phyloP scores from a whole-genome alignment of 2,888 invertebrate species.

The Eudemis profundana region DNA sequence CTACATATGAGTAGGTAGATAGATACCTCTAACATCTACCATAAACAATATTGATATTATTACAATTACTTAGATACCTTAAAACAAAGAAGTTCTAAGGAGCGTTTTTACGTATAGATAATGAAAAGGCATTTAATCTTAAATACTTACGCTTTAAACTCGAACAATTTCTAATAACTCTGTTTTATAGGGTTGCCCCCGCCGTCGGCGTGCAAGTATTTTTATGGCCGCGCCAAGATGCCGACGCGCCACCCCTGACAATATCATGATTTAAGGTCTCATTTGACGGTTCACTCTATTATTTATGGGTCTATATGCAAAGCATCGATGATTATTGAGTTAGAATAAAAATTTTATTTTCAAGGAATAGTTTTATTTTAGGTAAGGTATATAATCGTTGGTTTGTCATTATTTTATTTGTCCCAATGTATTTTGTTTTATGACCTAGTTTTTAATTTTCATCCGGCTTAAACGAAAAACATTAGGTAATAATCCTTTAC shows the following conservation, averaged over 20 bases:
- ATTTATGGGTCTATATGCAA: slow-evolving; percentile 35
- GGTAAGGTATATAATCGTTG: too few relatives aligned
- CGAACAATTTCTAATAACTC: slow-evolving; percentile 41
- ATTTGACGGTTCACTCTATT: slow-evolving; percentile 51
- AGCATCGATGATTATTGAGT: slow-evolving; percentile 6
- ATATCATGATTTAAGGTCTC: slow-evolving; percentile 71
- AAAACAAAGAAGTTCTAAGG: too few relatives aligned
- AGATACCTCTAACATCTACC: not conserved
- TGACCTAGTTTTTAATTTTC: too few relatives aligned
- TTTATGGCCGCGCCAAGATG: slow-evolving; percentile 73
- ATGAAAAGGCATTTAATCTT: slow-evolving; percentile 1
- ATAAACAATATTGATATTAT: too few relatives aligned
- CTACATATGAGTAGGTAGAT: too few relatives aligned
- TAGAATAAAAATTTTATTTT: too few relatives aligned
- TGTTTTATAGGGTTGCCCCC: slow-evolving; percentile 47
- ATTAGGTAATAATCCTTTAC: too few relatives aligned
- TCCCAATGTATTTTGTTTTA: too few relatives aligned
- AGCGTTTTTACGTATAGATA: not conserved
- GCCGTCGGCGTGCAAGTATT: slow-evolving; percentile 72
- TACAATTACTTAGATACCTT: too few relatives aligned
- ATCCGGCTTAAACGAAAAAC: too few relatives aligned
- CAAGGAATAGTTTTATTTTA: too few relatives aligned
- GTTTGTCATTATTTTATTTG: too few relatives aligned
- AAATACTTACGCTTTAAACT: slow-evolving; percentile 31
- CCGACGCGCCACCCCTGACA: slow-evolving; percentile 64